phyloP scores from a whole-genome alignment of 2,797 vertebrate genomes.

The Phrynocephalus forsythii region DNA sequence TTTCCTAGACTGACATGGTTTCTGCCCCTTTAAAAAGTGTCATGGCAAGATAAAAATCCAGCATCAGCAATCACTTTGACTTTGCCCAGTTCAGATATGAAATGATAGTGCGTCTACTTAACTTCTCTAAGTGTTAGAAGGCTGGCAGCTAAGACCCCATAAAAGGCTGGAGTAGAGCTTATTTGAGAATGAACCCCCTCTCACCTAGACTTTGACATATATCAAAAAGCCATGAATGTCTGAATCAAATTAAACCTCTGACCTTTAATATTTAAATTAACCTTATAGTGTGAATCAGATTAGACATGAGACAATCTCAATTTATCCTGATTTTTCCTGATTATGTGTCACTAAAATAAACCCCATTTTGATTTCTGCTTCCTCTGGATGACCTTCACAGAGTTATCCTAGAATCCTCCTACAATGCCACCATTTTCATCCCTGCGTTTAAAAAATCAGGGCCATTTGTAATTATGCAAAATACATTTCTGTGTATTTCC shows the following conservation, averaged over 20 bases:
- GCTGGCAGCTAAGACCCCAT: not conserved
- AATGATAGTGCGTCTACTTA: not conserved
- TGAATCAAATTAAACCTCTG: slow-evolving; percentile 40
- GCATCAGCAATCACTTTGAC: not conserved
- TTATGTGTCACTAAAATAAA: slow-evolving; percentile 68
- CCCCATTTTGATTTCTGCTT: slow-evolving; percentile 55
- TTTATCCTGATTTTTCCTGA: slow-evolving; percentile 73
- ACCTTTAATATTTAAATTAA: slow-evolving; percentile 66
- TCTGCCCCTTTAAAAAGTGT: not conserved
- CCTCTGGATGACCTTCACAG: slow-evolving; percentile 63
- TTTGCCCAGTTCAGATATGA: not conserved
- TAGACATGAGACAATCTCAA: slow-evolving; percentile 70
- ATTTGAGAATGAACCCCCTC: slow-evolving; percentile 9
- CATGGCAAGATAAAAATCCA: not conserved
- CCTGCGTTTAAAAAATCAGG: not conserved
- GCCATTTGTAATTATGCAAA: not conserved
- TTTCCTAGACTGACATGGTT: not conserved
- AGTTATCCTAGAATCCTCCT: slow-evolving; percentile 4
- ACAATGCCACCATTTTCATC: not conserved
- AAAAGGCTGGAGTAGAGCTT: not conserved
- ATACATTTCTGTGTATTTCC: not conserved
- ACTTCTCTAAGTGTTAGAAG: not conserved
- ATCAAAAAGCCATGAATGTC: not conserved
- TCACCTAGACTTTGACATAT: slow-evolving; percentile 17
- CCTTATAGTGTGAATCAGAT: slow-evolving; percentile 57